Base-by-base conservation (phyloP, 2,113 vertebrate genomes). In the Chloropsis cyanopogon region DNA sequence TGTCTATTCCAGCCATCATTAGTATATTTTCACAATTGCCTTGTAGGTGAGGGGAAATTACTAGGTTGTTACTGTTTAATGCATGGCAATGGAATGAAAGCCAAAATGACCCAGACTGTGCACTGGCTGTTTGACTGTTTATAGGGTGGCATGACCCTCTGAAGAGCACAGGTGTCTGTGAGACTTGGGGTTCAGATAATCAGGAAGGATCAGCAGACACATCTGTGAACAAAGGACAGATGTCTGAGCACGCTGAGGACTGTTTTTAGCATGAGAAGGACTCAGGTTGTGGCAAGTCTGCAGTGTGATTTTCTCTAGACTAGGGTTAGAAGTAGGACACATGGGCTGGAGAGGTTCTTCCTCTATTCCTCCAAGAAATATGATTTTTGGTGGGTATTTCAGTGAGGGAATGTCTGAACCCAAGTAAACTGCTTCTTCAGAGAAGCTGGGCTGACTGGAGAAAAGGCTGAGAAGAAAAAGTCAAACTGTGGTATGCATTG, bases 351-450 rank as follows among this genome's bases (percentile, higher is more conserved):
- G 59, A 92, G 49, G 17, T 29, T 68, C 31, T 63, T 64, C 15
- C 13, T 4, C 8, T 2, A 2, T 13, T 56, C 28, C 23, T 68
- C 25, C 26, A 73, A 44, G 23, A 52, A 91, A 42, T 28, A 59
- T 3, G 4, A 15, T 11, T 82, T 70, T 59, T 42, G 4, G 14
- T 88, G 25, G 22, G 20, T 41, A 19, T 83, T 83, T 86, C 59
- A 73, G 2, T 0, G 0, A 28, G 24, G 15, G 7, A 50, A 44
- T 22, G 14, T 35, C 56, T 68, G 50, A 92, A 82, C 12, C 11
- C 35, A 71, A 75, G 14, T 12, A 57, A 56, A 6, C 18, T 78
- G 14, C 26, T 71, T 41, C 80, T 71, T 88, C 54, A 82, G 52
- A 80, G 35, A 76, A 64, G 8, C 33, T 85, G n/a, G 19, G 53